Base-by-base conservation (phyloP, 2,797 vertebrate genomes). In the Heterohyrax brucei region DNA sequence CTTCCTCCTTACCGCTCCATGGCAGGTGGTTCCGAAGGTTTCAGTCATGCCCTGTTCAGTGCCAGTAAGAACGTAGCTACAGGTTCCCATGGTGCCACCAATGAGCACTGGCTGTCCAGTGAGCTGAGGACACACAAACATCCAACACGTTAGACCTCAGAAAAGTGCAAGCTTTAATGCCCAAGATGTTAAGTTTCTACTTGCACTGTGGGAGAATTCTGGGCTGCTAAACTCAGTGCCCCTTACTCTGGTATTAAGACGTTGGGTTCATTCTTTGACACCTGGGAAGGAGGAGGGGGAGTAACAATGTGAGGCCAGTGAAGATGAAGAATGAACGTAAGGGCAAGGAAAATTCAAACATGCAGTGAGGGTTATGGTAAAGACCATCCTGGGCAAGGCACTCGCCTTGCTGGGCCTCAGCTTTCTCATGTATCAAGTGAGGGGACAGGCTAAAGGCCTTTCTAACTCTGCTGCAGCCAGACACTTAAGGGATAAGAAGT, bases 51-150 rank as follows among this genome's bases (percentile, higher is more conserved):
- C 99, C 86, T 99, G 99, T 3, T 99, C 99, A 0, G 99, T 99
- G 78, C 99, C 99, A 0, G 99, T 99, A 77, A 99, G 98, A 91
- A 99, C 99, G 0, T 99, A 99, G 96, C 99, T 99, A 96, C 99
- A 99, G 79, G 99, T 99, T 48, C 99, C 99, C 99, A 99, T 99
- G 6, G 99, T 99, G 75, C 99, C 99, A 0, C 99, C 99, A 0
- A 99, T 99, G 97, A 99, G 97, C 81, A 99, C 99, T 0, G 99
- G 99, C 95, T 99, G 99, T 48, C 99, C 99, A 3, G 99, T 99
- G 89, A 99, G 98, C 99, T 99, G 98, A 68, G 75, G 96, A 88
- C 9, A 62, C 39, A 98, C 85, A 95, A 24, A 96, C 79, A 66
- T 28, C n/a, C 93, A 88, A 82, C 28, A 56, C 4, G 56, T 53